Percentiles rank a stretch among this genome's conserved stretches.
phyloP scores from a whole-genome alignment of 2,113 vertebrate species.

The human region DNA sequence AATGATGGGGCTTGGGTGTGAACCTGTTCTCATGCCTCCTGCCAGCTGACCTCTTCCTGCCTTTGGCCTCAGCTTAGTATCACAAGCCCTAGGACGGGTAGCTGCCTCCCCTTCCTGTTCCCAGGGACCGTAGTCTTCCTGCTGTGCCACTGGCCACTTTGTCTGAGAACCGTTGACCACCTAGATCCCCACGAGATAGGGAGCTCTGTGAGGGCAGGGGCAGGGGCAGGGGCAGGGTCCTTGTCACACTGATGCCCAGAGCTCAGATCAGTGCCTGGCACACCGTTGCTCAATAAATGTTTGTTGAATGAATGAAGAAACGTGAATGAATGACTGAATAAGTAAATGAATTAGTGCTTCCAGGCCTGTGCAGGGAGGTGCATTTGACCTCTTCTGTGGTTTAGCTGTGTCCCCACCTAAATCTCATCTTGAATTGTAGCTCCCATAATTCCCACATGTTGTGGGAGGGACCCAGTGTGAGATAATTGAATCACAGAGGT shows the following conservation, averaged over 20 bases:
- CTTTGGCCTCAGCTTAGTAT: background rate
- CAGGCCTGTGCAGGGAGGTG: no score
- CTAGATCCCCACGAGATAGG: rapidly evolving
- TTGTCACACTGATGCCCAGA: no score
- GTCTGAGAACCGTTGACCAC: background rate
- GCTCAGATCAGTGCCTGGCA: background rate
- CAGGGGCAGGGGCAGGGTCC: background rate
- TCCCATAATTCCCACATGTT: no score
- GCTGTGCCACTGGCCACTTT: background rate
- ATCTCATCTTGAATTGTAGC: no score
- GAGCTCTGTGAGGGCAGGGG: background rate
- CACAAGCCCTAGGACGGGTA: background rate
- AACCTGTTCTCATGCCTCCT: background rate
- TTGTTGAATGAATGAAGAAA: background rate
- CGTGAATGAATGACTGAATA: no score
- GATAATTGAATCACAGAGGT: no score
- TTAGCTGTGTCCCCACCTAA: no score
- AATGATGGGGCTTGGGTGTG: background rate
- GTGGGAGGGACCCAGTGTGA: no score
- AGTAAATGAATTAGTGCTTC: background rate
- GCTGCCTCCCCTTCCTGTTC: rapidly evolving
- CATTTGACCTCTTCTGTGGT: no score
- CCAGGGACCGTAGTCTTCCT: background rate
- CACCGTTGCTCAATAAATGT: background rate
- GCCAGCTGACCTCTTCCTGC: background rate